Percentiles rank a stretch among this genome's conserved stretches.
Evolutionary conservation across 1,140 invertebrate species (phyloP).

Genomic region (Calliopsis andreniformis): DNA sequence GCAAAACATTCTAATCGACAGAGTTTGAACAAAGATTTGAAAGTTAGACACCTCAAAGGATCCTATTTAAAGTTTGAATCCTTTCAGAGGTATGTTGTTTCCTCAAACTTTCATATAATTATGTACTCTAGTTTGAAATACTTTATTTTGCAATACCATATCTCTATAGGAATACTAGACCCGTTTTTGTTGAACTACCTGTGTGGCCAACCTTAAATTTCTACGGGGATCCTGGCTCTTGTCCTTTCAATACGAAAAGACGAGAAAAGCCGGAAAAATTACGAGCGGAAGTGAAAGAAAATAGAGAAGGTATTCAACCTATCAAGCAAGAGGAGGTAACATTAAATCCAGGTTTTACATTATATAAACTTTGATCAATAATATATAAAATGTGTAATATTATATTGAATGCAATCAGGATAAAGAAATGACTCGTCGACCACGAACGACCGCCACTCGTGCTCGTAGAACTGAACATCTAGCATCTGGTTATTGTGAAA

Average conservation of each 20-base stretch:
- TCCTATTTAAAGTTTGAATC: conserved; percentile 82
- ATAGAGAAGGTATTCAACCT: conserved; percentile 65
- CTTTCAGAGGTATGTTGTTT: conserved; percentile 74
- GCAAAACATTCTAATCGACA: conserved; percentile 66
- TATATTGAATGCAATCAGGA: conserved; percentile 58
- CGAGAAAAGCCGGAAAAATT: conserved; percentile 60
- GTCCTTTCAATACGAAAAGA: conserved; percentile 74
- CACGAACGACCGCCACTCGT: conserved; percentile 82
- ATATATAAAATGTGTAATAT: neutral
- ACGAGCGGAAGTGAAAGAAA: conserved; percentile 75
- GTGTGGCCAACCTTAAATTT: conserved; percentile 80
- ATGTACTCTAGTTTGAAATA: neutral
- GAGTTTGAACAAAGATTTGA: conserved; percentile 71
- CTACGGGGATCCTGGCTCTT: conserved; percentile 75
- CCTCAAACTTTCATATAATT: neutral
- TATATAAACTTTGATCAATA: neutral
- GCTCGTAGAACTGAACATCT: conserved; percentile 82
- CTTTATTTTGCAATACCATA: neutral
- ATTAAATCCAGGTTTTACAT: neutral
- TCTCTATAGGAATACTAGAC: conserved; percentile 76
- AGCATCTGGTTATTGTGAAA: conserved; percentile 87
- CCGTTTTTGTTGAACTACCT: conserved; percentile 79
- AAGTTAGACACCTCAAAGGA: conserved; percentile 76
- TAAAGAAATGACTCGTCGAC: conserved; percentile 85
- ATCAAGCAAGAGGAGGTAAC: conserved; percentile 71